Percentiles rank a stretch among this genome's conserved stretches.
phyloP scores from a whole-genome alignment of 2,888 invertebrate genomes.

The Plutella xylostella region DNA sequence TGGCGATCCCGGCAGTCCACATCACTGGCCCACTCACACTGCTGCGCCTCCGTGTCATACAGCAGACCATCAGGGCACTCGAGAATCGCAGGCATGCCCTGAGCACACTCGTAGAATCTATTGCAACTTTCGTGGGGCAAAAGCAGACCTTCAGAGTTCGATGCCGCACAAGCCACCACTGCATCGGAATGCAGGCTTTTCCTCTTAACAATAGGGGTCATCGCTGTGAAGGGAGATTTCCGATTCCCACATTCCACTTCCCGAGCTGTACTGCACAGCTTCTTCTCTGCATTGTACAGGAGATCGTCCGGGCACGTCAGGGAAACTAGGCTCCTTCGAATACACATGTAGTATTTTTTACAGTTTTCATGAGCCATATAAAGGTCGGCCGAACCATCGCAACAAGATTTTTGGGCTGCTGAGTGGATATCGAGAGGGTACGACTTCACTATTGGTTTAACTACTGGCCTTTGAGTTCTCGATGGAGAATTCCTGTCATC shows the following conservation, averaged over 20 bases:
- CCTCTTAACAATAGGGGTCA: too few species aligned
- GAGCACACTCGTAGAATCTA: conserved; percentile 30
- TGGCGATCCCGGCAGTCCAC: conserved; percentile 29
- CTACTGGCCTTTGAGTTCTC: background rate
- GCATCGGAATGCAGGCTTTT: too few species aligned
- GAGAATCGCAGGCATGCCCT: conserved; percentile 23
- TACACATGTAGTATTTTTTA: conserved; percentile 29
- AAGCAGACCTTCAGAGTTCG: conserved; percentile 25
- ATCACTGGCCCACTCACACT: conserved; percentile 30
- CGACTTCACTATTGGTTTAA: background rate
- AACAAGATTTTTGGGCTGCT: too few species aligned
- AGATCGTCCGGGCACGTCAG: conserved; percentile 21
- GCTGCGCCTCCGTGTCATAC: conserved; percentile 24
- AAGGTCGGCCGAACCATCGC: too few species aligned
- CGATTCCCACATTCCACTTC: conserved; percentile 9
- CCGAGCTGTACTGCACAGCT: conserved; percentile 26
- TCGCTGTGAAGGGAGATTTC: too few species aligned
- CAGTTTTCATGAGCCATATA: conserved; percentile 33
- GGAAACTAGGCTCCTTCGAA: conserved; percentile 21
- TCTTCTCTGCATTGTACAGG: conserved; percentile 24
- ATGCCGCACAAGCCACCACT: conserved; percentile 25
- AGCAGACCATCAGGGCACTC: conserved; percentile 25
- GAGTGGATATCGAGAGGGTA: too few species aligned
- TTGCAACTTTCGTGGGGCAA: conserved; percentile 33
- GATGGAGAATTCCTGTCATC: background rate